phyloP scores from a whole-genome alignment of 2,888 invertebrate genomes.

The Drosophila neonasuta region DNA sequence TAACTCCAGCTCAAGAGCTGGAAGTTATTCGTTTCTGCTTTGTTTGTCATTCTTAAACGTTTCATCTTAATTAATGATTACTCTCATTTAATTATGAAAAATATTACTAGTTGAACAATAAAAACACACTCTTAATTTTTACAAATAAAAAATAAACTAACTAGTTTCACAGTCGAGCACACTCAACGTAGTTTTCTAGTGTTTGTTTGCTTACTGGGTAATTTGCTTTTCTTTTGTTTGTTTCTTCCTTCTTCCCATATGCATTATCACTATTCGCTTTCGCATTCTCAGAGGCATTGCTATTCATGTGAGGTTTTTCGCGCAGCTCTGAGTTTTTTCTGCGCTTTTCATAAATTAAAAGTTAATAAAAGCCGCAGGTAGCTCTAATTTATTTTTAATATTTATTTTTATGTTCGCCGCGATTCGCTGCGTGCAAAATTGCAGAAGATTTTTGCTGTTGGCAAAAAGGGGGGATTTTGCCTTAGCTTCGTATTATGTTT shows the following conservation, averaged over 20 bases:
- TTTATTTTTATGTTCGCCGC: slow-evolving; percentile 66
- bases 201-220: neutral
- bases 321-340: slow-evolving; percentile 48
- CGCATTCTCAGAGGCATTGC: slow-evolving; percentile 17
- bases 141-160: too few species aligned
- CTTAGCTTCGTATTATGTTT: slow-evolving; percentile 11
- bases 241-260: slow-evolving; percentile 24
- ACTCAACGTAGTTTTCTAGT: neutral
- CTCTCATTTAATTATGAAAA: too few species aligned
- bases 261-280: slow-evolving; percentile 21
- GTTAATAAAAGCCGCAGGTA: slow-evolving; percentile 72
- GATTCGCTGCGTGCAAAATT: slow-evolving; percentile 62
- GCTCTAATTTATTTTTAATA: slow-evolving; percentile 76
- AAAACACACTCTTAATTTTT: too few species aligned
- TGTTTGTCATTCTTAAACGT: slow-evolving; percentile 2
- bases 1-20: too few species aligned
- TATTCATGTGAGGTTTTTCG: slow-evolving; percentile 20
- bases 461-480: neutral
- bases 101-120: too few species aligned
- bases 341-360: slow-evolving; percentile 70
- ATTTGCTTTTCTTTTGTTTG: slow-evolving; percentile 10
- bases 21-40: slow-evolving; percentile 5
- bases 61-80: neutral
- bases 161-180: neutral
- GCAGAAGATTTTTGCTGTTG: slow-evolving; percentile 27